Percentiles rank a stretch among this genome's conserved stretches.
These are phyloP conservation scores for Ginglymostoma cirratum DNA, from an alignment of 2,113 vertebrate species.

Conservation along the genomic window DNA sequence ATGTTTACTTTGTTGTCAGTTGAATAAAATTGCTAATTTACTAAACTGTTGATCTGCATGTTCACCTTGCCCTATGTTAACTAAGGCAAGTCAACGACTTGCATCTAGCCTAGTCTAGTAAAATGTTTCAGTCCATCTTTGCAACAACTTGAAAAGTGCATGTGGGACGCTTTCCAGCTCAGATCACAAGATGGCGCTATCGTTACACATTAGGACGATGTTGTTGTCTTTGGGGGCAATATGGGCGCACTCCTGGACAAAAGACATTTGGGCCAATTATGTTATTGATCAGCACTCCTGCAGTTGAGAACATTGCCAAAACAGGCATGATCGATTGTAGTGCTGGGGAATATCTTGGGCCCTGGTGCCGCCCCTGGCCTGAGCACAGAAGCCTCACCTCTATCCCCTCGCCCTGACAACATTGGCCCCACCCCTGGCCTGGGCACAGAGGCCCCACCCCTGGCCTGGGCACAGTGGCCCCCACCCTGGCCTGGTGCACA, in stretches of 20 bases:
- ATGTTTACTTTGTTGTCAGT: not conserved
- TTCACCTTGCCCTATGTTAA: not conserved
- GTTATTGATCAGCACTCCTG: not conserved
- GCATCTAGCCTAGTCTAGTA: too few relatives aligned
- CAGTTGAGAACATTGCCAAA: not conserved
- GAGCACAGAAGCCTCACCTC: too few relatives aligned
- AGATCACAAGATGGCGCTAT: conserved; percentile 31
- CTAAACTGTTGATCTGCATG: not conserved
- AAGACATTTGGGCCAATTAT: not conserved
- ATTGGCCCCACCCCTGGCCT: too few relatives aligned
- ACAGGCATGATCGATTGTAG: not conserved
- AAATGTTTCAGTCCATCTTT: not conserved
- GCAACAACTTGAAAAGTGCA: not conserved
- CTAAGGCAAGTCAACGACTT: not conserved
- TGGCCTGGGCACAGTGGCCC: too few relatives aligned
- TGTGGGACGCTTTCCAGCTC: not conserved
- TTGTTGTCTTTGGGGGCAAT: not conserved
- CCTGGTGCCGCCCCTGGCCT: too few relatives aligned
- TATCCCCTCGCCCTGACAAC: too few relatives aligned
- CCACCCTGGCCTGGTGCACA: too few relatives aligned
- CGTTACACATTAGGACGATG: not conserved
- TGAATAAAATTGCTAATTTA: not conserved
- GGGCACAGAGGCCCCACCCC: too few relatives aligned
- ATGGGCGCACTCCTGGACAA: not conserved
- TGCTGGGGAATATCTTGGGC: too few relatives aligned